A percentile compares a stretch with the other conserved stretches of the same genome.
Evolutionary conservation across 2,888 invertebrate species (phyloP).

Genomic region (Phytoseiulus persimilis): DNA sequence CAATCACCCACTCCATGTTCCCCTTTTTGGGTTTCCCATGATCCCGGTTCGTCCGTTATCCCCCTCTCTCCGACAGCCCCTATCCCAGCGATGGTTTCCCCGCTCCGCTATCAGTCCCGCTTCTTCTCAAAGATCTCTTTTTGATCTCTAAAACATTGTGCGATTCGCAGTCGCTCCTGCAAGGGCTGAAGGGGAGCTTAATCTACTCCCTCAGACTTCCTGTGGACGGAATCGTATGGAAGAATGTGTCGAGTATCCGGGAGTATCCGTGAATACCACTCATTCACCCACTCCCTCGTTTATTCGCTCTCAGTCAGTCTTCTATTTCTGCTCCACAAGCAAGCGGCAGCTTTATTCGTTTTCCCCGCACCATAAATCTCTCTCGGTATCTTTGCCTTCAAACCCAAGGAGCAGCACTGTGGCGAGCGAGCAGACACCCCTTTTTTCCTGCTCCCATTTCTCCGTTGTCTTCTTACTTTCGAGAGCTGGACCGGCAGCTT

Average conservation of each 20-base stretch:
- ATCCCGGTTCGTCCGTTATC: background rate
- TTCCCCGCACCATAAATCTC: background rate
- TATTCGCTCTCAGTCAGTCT: background rate
- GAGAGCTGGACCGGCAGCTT: background rate
- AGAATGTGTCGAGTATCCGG: background rate
- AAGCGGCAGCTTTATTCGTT: background rate
- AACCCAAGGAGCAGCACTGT: background rate
- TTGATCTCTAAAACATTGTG: background rate
- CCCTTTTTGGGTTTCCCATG: background rate
- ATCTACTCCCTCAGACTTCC: background rate
- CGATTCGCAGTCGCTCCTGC: background rate
- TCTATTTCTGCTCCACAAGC: background rate
- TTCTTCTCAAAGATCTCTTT: background rate
- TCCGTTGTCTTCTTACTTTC: background rate
- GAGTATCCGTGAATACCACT: background rate
- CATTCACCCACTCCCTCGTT: background rate
- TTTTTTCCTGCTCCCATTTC: background rate
- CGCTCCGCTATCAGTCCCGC: background rate
- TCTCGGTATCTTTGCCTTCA: background rate
- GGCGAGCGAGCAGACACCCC: background rate
- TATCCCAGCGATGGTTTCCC: background rate
- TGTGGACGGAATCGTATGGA: background rate
- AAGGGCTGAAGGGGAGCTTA: background rate
- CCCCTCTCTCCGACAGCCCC: background rate
- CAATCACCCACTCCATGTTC: too few species aligned